Percentiles rank a stretch among this genome's conserved stretches.
These are phyloP conservation scores for Epirrhoe tristata DNA, from an alignment of 2,888 invertebrate species.

Conservation along the genomic window DNA sequence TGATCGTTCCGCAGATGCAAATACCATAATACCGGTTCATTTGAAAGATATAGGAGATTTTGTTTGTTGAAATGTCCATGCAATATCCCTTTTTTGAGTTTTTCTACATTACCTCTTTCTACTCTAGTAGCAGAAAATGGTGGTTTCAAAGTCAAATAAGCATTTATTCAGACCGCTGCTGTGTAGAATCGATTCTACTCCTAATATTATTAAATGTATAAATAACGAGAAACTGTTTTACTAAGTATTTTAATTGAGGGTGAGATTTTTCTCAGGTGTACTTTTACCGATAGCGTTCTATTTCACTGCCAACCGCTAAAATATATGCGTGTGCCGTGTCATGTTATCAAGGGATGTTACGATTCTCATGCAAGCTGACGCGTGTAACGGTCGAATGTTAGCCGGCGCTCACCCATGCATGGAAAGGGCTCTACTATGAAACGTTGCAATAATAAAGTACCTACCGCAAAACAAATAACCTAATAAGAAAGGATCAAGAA, in stretches of 20 bases:
- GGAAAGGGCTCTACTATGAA: conserved; percentile 43
- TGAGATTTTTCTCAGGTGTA: too few relatives aligned
- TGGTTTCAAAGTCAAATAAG: too few relatives aligned
- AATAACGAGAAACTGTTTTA: too few relatives aligned
- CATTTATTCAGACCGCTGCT: too few relatives aligned
- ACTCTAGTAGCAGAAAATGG: too few relatives aligned
- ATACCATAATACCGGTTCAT: conserved; percentile 37
- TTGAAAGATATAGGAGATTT: conserved; percentile 27
- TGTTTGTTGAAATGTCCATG: conserved; percentile 16
- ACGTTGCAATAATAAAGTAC: too few relatives aligned
- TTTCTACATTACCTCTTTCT: background rate
- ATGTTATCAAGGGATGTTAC: conserved; percentile 40
- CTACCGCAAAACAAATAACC: too few relatives aligned
- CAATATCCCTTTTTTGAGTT: background rate
- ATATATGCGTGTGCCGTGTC: conserved; percentile 30
- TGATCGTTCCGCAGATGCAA: conserved; percentile 35
- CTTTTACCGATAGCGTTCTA: background rate
- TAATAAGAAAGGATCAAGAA: too few relatives aligned
- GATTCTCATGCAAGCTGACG: conserved; percentile 59
- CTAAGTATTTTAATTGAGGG: too few relatives aligned
- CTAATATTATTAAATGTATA: too few relatives aligned
- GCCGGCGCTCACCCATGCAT: conserved; percentile 49
- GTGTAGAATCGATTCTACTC: too few relatives aligned
- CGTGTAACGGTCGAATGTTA: conserved; percentile 57
- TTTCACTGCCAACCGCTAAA: background rate